Conservation (phyloP, 2,797 vertebrate genomes). For the Balearica regulorum region DNA sequence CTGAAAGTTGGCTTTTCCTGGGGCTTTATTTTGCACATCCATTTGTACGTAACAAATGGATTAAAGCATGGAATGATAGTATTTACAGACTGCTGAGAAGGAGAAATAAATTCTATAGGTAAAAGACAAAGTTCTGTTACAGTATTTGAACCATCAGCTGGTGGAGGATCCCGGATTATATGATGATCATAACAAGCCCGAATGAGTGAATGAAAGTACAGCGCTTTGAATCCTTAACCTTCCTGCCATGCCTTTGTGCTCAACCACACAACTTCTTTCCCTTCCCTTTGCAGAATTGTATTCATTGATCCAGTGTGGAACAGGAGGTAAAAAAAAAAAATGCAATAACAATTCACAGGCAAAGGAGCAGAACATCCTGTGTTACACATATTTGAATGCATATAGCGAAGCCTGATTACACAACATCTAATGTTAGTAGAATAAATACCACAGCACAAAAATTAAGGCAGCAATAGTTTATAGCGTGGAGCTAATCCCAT, state of each 20-base stretch:
- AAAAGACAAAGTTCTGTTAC: not conserved
- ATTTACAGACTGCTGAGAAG: not conserved
- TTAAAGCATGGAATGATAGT: not conserved
- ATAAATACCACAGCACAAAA: not conserved
- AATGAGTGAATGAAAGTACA: not conserved
- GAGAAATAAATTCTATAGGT: not conserved
- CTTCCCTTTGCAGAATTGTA: rapidly evolving
- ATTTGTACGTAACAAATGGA: not conserved
- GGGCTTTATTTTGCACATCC: not conserved
- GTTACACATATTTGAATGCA: not conserved
- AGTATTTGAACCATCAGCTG: not conserved
- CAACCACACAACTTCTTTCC: not conserved
- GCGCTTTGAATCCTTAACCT: not conserved
- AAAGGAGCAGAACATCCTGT: not conserved
- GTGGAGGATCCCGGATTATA: not conserved
- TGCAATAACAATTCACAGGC: not conserved
- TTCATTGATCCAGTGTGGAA: not conserved
- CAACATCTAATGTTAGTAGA: not conserved
- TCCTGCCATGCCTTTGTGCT: not conserved
- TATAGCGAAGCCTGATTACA: not conserved
- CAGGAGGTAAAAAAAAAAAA: not conserved
- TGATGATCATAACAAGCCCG: not conserved
- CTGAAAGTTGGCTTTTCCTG: not conserved
- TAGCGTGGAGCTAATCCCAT: not conserved
- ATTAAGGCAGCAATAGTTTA: not conserved